A percentile compares a stretch with the other conserved stretches of the same genome.
Conservation (phyloP, 1,140 invertebrate species). For the Anastatus disparis region DNA sequence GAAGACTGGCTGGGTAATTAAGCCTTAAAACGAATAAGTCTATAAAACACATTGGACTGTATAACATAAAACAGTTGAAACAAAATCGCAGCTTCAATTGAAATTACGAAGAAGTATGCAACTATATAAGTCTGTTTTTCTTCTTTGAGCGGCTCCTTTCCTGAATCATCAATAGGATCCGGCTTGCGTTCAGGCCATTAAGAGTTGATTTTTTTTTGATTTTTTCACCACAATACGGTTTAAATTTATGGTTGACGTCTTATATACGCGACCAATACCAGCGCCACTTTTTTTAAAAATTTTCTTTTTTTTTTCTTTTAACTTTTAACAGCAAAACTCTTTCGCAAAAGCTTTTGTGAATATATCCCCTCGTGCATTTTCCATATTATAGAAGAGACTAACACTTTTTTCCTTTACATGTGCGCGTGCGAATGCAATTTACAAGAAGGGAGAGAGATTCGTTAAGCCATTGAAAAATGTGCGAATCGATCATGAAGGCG, state of each 20-base stretch:
- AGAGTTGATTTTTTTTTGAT: slow-evolving; percentile 11
- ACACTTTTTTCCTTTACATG: too few relatives aligned
- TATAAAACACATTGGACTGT: background rate
- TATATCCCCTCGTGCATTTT: too few relatives aligned
- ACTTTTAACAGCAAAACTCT: too few relatives aligned
- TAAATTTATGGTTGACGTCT: background rate
- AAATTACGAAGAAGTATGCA: background rate
- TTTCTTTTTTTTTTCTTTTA: too few relatives aligned
- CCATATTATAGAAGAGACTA: background rate
- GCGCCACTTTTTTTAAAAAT: too few relatives aligned
- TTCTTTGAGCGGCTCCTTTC: background rate
- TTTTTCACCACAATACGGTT: too few relatives aligned
- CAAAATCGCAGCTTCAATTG: background rate
- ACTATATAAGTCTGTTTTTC: background rate
- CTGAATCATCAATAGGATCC: background rate
- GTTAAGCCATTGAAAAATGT: background rate
- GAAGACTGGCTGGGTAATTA: background rate
- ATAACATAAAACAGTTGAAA: too few relatives aligned
- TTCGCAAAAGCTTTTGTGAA: too few relatives aligned
- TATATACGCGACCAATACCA: background rate
- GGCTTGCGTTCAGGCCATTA: background rate
- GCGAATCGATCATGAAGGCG: background rate
- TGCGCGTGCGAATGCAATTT: background rate
- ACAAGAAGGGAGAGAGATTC: background rate
- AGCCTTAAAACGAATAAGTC: background rate